Percentiles rank a stretch among this genome's conserved stretches.
Conservation (phyloP, 1,140 invertebrate species). For the Bombus breviceps region DNA sequence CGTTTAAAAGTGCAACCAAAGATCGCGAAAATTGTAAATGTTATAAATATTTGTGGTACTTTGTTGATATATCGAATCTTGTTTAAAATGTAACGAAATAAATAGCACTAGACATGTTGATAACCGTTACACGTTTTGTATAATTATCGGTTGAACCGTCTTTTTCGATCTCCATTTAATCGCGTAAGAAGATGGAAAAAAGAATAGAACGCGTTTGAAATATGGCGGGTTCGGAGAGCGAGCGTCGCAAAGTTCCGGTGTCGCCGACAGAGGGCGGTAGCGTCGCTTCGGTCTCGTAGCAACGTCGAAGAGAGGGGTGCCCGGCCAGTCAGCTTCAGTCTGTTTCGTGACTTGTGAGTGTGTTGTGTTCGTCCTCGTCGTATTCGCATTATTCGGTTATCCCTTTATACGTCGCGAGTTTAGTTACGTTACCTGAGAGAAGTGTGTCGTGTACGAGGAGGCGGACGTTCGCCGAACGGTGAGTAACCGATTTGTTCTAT, state of each 20-base stretch:
- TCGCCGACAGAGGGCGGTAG: constrained; percentile 16
- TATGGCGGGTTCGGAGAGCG: not conserved
- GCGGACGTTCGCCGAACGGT: constrained; percentile 22
- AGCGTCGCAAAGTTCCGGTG: too few relatives aligned
- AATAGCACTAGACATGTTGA: not conserved
- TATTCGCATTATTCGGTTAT: constrained; percentile 39
- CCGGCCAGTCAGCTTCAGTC: constrained; percentile 52
- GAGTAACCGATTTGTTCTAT: constrained; percentile 17
- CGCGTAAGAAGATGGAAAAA: too few relatives aligned
- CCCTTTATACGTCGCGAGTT: constrained; percentile 23
- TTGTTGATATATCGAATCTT: not conserved
- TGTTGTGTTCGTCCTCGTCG: constrained; percentile 53
- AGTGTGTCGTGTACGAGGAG: not conserved
- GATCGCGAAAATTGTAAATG: constrained; percentile 31
- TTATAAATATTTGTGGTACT: constrained; percentile 22
- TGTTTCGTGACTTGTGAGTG: constrained; percentile 64
- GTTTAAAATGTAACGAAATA: constrained; percentile 15
- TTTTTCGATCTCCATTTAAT: not conserved
- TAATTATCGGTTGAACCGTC: not conserved
- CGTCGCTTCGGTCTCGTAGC: constrained; percentile 35
- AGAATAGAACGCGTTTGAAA: not conserved
- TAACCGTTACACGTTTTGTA: too few relatives aligned
- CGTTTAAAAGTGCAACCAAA: constrained; percentile 35
- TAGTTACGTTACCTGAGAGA: not conserved
- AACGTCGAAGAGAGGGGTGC: constrained; percentile 14